Conservation (phyloP, 2,888 invertebrate species). For the Busseola fusca region DNA sequence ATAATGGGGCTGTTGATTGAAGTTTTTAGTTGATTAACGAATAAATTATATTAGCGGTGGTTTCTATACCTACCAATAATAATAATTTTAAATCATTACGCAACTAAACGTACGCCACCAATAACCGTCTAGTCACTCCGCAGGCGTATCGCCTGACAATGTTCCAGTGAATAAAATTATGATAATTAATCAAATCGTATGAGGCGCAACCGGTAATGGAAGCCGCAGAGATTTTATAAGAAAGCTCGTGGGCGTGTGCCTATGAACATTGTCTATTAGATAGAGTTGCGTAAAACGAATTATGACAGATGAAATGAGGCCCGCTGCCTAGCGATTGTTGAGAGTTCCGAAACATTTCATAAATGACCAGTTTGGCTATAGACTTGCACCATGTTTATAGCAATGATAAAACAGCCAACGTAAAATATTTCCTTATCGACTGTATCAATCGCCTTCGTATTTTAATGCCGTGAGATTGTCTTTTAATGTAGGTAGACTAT, state of each 20-base stretch:
- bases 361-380: constrained; percentile 42
- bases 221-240: constrained; percentile 62
- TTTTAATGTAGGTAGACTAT: constrained; percentile 9
- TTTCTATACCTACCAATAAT: constrained; percentile 36
- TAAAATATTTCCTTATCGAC: constrained; percentile 1
- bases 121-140: constrained; percentile 53
- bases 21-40: constrained; percentile 20
- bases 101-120: constrained; percentile 47
- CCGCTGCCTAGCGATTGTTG: constrained; percentile 48
- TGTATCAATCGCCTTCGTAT: background rate
- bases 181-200: constrained; percentile 76
- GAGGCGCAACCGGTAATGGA: constrained; percentile 65
- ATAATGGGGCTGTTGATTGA: constrained; percentile 13
- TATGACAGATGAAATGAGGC: constrained; percentile 71
- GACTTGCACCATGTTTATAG: constrained; percentile 41
- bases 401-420: constrained; percentile 26
- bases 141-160: constrained; percentile 63
- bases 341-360: constrained; percentile 53
- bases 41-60: constrained; percentile 27
- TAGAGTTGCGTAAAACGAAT: constrained; percentile 72
- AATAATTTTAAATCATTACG: constrained; percentile 43
- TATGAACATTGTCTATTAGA: constrained; percentile 62
- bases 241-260: constrained; percentile 76
- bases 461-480: background rate
- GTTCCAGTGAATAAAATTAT: constrained; percentile 70